phyloP scores from a whole-genome alignment of 2,113 vertebrate genomes.

The Sclerurus mexicanus region DNA sequence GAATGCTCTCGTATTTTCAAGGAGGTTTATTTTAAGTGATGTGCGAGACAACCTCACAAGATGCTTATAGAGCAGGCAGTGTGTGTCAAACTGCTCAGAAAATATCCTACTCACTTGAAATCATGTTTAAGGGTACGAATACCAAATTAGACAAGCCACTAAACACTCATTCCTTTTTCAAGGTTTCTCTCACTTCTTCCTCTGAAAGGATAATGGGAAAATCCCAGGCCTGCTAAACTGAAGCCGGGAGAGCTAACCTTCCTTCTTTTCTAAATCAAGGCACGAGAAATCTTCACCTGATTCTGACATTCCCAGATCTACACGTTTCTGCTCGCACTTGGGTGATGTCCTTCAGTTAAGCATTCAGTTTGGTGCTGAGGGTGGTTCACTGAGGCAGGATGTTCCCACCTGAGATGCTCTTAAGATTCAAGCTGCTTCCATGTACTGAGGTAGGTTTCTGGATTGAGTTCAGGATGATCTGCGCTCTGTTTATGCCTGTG shows the following conservation, averaged over 20 bases:
- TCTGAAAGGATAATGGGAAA: neutral
- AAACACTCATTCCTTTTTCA: neutral
- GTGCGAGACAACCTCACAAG: neutral
- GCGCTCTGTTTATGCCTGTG: accelerated
- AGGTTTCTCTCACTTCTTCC: neutral
- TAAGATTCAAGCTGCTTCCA: neutral
- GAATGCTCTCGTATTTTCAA: neutral
- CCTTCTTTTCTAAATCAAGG: neutral
- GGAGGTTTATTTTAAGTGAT: neutral
- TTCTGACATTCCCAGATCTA: neutral
- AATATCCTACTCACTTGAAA: neutral
- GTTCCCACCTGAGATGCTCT: neutral
- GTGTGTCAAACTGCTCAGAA: neutral
- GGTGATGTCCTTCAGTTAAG: neutral
- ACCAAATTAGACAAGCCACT: neutral
- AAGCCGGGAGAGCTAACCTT: neutral
- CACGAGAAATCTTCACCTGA: neutral
- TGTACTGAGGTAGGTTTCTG: accelerated
- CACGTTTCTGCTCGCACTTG: neutral
- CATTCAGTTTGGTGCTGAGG: accelerated
- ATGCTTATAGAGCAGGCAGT: neutral
- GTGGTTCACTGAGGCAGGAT: neutral
- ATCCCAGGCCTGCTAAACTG: neutral
- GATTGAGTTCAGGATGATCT: neutral
- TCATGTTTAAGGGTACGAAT: neutral